phyloP scores from a whole-genome alignment of 1,140 invertebrate species.

The Drusus annulatus region DNA sequence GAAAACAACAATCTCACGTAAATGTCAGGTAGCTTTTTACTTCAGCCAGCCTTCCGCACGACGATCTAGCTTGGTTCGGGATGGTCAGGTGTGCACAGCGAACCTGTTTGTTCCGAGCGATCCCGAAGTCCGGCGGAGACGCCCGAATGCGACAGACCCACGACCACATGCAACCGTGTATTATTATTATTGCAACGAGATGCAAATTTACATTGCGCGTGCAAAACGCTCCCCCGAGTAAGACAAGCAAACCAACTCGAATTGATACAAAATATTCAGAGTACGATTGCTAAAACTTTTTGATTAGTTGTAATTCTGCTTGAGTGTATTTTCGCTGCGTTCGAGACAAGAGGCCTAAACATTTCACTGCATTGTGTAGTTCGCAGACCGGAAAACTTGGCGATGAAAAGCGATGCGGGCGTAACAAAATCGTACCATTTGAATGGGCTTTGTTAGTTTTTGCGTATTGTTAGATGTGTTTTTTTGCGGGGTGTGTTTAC shows the following conservation, averaged over 20 bases:
- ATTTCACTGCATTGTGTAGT: conserved; percentile 31
- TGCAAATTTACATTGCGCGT: not conserved
- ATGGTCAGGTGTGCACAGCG: conserved; percentile 21
- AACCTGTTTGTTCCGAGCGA: conserved; percentile 18
- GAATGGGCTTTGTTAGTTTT: too few species aligned
- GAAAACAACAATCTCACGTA: too few species aligned
- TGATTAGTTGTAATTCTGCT: not conserved
- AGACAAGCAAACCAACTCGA: not conserved
- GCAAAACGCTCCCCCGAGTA: not conserved
- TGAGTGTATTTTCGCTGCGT: not conserved
- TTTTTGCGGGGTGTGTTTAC: not conserved
- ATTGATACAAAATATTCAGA: not conserved
- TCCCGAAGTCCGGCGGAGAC: conserved; percentile 27
- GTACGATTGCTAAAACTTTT: not conserved
- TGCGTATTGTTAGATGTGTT: not conserved
- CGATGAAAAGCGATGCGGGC: not conserved
- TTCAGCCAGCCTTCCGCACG: not conserved
- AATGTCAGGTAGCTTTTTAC: not conserved
- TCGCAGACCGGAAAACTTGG: not conserved
- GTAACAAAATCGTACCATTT: not conserved
- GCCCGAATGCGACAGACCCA: conserved; percentile 1
- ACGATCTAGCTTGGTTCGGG: not conserved
- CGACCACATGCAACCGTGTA: conserved; percentile 13
- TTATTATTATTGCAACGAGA: conserved; percentile 18
- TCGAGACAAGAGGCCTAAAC: conserved; percentile 21